Evolutionary conservation across 2,888 invertebrate genomes (phyloP), one percentile per base, ranked within the genome.

Genomic region (Thelaira solivaga): DNA sequence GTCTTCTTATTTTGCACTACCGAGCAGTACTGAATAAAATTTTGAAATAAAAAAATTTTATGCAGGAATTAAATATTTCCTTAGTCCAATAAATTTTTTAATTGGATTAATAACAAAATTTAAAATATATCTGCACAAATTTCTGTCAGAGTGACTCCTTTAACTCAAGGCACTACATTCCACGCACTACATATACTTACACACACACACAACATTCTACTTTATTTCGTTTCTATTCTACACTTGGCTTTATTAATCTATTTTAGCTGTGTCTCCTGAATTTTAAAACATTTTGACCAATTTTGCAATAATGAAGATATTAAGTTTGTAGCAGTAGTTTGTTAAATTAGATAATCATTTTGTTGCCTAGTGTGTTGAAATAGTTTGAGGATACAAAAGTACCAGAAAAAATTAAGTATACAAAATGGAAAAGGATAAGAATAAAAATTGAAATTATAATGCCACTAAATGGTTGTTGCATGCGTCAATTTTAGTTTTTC

Each of bases 221-320:
- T n/a, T n/a, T n/a, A n/a, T n/a, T n/a, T 36, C 4, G 4, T n/a
- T n/a, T 36, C 13, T 36, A 2, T 13, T n/a, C 0, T n/a, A 4
- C 36, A 3, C 36, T 13, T n/a, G n/a, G n/a, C 11, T 41, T 16
- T 41, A 10, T 3, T 20, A 18, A 18, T 10, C 10, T 41, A 3
- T 18, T 41, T 36, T 36, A 1, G 16, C 6, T 18, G 4, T 13
- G 36, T 36, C n/a, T n/a, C 3, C 34, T 34, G 11, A 13, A 13
- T 39, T 13, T n/a, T n/a, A n/a, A n/a, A n/a, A n/a, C 16, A 39
- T 13, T 67, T 67, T 72, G 72, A 62, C 67, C 76, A 67, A 61
- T 47, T 67, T 61, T 61, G 24, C 16, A 39, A 55, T 72, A 72
- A 72, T 72, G 72, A 77, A 77, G 76, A 77, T 61, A 49, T 77